Conservation (phyloP, 2,888 invertebrate species). For the Polietes domitor region DNA sequence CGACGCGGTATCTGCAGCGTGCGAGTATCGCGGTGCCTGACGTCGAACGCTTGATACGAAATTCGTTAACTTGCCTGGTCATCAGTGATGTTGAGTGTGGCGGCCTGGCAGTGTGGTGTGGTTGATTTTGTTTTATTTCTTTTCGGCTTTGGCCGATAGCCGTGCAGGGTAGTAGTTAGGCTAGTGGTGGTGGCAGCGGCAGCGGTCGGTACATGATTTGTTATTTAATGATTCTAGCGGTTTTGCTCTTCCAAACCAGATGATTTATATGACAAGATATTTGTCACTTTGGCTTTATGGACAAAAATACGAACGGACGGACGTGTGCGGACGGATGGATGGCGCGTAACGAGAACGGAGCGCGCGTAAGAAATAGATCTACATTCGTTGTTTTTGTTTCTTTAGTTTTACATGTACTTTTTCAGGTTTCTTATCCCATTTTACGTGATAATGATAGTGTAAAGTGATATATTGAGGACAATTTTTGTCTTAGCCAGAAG, state of each 20-base stretch:
- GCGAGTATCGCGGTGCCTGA: background rate
- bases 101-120: background rate
- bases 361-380: conserved; percentile 37
- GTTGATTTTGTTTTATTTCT: background rate
- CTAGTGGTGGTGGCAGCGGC: background rate
- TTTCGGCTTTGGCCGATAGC: conserved; percentile 25
- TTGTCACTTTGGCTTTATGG: conserved; percentile 56
- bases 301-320: conserved; percentile 23
- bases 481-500: conserved; percentile 49
- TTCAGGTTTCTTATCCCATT: conserved; percentile 47
- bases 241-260: conserved; percentile 56
- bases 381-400: background rate
- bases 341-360: conserved; percentile 3
- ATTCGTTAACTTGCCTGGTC: conserved; percentile 40
- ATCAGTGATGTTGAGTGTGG: conserved; percentile 39
- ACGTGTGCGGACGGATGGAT: background rate
- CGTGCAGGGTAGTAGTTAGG: background rate
- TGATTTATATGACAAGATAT: conserved; percentile 67
- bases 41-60: background rate
- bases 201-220: conserved; percentile 58
- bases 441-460: conserved; percentile 67
- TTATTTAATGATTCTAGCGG: conserved; percentile 67
- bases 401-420: background rate
- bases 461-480: conserved; percentile 68
- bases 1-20: conserved; percentile 3